phyloP scores from a whole-genome alignment of 2,113 vertebrate species.

The Eudyptes chrysolophus region DNA sequence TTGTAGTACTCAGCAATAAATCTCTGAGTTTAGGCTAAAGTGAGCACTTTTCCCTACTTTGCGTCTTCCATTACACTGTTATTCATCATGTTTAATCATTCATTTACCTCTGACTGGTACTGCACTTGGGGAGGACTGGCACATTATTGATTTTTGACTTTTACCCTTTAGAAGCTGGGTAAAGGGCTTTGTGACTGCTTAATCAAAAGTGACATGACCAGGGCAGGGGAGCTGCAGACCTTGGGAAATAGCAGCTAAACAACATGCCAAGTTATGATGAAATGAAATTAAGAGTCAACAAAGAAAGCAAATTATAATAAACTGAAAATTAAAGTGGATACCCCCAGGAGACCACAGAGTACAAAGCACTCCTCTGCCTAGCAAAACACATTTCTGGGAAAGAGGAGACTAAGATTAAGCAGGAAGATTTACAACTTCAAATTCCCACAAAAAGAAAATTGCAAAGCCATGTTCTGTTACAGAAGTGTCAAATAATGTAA shows the following conservation, averaged over 20 bases:
- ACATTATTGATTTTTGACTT: conserved; percentile 62
- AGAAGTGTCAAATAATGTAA: not conserved
- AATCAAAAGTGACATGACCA: conserved; percentile 50
- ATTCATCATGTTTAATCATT: conserved; percentile 80
- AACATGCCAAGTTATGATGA: conserved; percentile 57
- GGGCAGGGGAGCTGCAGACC: conserved; percentile 25
- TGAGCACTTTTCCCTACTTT: conserved; percentile 62
- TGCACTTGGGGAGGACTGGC: conserved; percentile 33
- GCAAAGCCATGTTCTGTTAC: not conserved
- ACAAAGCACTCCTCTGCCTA: not conserved
- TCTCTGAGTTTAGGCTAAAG: conserved; percentile 70
- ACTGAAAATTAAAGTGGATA: conserved; percentile 38
- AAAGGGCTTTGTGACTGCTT: conserved; percentile 57
- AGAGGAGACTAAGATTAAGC: not conserved
- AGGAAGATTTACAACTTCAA: not conserved
- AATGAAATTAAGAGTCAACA: conserved; percentile 66
- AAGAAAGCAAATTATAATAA: conserved; percentile 52
- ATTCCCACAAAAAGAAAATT: not conserved
- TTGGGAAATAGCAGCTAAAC: conserved; percentile 58
- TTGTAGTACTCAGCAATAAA: conserved; percentile 71
- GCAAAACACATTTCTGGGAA: not conserved
- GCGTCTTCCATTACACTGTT: conserved; percentile 67
- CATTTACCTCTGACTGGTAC: conserved; percentile 59
- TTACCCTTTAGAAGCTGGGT: conserved; percentile 49
- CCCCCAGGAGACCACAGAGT: not conserved